Percentiles rank a stretch among this genome's conserved stretches.
These are phyloP conservation scores for Coenobita brevimanus DNA, from an alignment of 1,140 invertebrate genomes.

Conservation along the genomic window DNA sequence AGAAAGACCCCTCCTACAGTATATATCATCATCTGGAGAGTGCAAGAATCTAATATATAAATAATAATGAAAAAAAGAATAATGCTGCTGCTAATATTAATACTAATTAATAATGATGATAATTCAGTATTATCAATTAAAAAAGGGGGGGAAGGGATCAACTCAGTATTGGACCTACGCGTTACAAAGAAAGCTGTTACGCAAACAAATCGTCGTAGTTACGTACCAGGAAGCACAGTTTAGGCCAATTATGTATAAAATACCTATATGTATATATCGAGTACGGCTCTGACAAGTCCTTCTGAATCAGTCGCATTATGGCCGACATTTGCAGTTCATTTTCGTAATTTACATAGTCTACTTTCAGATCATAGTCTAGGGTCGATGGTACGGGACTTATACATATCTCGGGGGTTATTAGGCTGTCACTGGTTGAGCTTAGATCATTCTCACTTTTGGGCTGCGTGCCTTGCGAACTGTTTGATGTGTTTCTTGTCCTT, in stretches of 20 bases:
- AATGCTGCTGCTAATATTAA: no score
- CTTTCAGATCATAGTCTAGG: conserved; percentile 53
- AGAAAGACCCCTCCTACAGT: no score
- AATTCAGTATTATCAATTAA: no score
- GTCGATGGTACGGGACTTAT: conserved; percentile 59
- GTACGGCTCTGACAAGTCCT: conserved; percentile 99
- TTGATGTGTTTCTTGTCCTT: conserved; percentile 68
- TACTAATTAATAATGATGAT: no score
- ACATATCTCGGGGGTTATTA: conserved; percentile 64
- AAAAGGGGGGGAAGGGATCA: no score
- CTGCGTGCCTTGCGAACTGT: conserved; percentile 68
- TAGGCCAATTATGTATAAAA: conserved; percentile 99
- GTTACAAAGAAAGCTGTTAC: no score
- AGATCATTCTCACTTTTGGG: conserved; percentile 61
- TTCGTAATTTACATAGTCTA: conserved; percentile 85
- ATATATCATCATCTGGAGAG: no score
- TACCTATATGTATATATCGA: conserved; percentile 99
- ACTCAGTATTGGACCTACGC: no score
- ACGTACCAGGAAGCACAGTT: conserved; percentile 96
- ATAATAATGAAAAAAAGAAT: no score
- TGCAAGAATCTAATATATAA: no score
- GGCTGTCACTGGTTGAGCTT: conserved; percentile 63
- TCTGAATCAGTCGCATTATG: conserved; percentile 98
- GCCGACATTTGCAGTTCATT: conserved; percentile 93
- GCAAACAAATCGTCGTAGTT: no score